Base-by-base conservation (phyloP, 2,113 vertebrate genomes). In the Prochilodus magdalenae region DNA sequence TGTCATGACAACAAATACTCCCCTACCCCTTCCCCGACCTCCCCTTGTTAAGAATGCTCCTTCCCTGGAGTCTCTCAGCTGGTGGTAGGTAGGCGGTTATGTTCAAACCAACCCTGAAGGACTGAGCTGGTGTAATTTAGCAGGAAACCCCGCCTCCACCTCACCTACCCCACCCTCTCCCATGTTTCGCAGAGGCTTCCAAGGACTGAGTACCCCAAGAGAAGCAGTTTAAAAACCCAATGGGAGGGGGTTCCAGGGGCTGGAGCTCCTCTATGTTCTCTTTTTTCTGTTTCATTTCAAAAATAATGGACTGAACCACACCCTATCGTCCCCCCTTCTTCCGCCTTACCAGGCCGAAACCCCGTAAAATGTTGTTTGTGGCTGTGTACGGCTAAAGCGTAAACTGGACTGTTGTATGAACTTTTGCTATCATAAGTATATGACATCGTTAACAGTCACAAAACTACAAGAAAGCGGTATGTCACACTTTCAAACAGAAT, bases 381-480 rank as follows among this genome's bases (percentile, higher is more conserved):
- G 95, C 95, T 94, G 51, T 95, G 93, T 94, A 95, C 90, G 94
- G 77, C 94, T 94, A 96, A 96, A 94, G 94, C 94, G 94, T 96
- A 96, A 96, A 94, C 95, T 96, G 97, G 97, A 99, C 97, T 96
- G 92, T 95, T 92, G 84, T 96, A 96, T 96, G 96, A 97, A 97
- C 95, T 95, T 95, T 96, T 95, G 93, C 95, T 95, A 91, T 96
- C 94, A 94, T 95, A 95, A 95, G 81, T 95, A 95, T 95, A 95
- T 96, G 95, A 94, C 96, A 95, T 95, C 95, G 95, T 95, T 96
- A 94, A 94, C 94, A 94, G 94, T 95, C 93, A 94, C 95, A 95
- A 96, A 96, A 96, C 96, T 95, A 95, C 96, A 96, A 94, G 96
- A 96, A 96, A 96, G 95, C 95, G 96, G 96, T 97, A 97, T 96